Percentiles rank a stretch among this genome's conserved stretches.
Evolutionary conservation across 2,797 vertebrate genomes (phyloP).

Genomic region (Anabacerthia variegaticeps): DNA sequence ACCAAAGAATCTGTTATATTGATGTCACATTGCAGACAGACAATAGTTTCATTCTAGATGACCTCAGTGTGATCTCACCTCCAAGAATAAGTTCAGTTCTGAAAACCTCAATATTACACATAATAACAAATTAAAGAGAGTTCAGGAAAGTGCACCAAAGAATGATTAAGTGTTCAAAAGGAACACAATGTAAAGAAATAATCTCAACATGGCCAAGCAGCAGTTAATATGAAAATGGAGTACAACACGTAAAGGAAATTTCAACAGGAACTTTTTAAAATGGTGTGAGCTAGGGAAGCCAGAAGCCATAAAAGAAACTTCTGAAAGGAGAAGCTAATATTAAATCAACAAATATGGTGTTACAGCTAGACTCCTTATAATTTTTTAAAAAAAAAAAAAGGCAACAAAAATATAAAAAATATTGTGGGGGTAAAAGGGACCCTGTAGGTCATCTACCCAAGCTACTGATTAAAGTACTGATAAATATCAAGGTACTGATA

Average conservation of each 20-base stretch:
- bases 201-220: background rate
- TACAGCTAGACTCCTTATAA: background rate
- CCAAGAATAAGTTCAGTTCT: background rate
- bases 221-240: background rate
- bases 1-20: background rate
- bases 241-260: background rate
- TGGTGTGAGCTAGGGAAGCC: background rate
- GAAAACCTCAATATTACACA: slow-evolving; percentile 1
- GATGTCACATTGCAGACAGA: background rate
- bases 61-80: background rate
- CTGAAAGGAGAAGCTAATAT: background rate
- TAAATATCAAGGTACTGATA: too few species aligned
- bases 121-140: slow-evolving; percentile 16
- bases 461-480: background rate
- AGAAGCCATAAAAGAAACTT: background rate
- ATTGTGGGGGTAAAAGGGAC: background rate
- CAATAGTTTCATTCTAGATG: background rate
- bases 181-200: background rate
- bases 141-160: background rate
- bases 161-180: background rate
- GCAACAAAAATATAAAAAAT: background rate
- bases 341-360: background rate
- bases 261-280: background rate
- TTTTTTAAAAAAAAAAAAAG: background rate
- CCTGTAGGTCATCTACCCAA: background rate